Conservation (phyloP, 2,888 invertebrate genomes). For the Keiferia lycopersicella region DNA sequence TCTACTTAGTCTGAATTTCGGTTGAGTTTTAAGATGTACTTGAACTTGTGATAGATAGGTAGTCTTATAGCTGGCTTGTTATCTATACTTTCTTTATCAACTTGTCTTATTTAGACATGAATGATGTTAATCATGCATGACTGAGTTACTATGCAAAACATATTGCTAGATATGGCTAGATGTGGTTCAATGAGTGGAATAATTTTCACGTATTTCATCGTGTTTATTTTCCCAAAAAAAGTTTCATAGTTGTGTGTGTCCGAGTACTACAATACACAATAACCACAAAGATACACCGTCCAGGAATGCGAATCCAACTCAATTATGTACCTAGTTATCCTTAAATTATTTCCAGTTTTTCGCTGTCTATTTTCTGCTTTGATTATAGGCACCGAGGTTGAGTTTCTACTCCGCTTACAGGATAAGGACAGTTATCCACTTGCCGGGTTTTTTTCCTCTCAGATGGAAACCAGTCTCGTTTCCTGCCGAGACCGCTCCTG, state of each 20-base stretch:
- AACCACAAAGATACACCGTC: no score
- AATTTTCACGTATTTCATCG: no score
- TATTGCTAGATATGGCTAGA: no score
- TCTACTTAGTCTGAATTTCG: background rate
- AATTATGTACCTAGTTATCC: no score
- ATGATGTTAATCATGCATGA: background rate
- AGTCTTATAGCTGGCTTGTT: background rate
- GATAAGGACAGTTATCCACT: slow-evolving; percentile 37
- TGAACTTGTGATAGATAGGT: background rate
- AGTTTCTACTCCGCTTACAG: slow-evolving; percentile 27
- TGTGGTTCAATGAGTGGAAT: no score
- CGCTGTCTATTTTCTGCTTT: background rate
- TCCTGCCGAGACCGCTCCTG: slow-evolving; percentile 33
- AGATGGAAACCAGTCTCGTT: slow-evolving; percentile 39
- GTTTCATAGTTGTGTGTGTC: no score
- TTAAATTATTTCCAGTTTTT: background rate
- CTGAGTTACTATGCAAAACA: background rate
- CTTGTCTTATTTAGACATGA: background rate
- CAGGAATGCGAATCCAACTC: no score
- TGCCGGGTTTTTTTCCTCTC: slow-evolving; percentile 28
- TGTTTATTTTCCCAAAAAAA: no score
- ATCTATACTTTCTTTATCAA: slow-evolving; percentile 2
- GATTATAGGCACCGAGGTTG: background rate
- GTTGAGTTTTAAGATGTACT: background rate
- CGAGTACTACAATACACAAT: no score